Conservation (phyloP, 2,113 vertebrate genomes). For the Salvelinus alpinus region DNA sequence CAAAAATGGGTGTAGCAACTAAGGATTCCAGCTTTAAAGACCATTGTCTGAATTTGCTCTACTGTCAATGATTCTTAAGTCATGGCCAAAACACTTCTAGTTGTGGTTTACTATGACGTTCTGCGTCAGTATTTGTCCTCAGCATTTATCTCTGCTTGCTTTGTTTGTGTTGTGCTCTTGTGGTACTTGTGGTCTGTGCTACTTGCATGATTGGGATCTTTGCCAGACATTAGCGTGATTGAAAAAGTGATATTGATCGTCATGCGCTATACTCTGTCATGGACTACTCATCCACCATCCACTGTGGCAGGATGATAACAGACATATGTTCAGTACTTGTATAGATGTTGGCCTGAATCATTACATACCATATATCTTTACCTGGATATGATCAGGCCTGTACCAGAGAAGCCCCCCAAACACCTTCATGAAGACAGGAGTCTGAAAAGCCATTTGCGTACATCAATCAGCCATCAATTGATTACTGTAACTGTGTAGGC, state of each 20-base stretch:
- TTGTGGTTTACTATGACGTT: conserved; percentile 29
- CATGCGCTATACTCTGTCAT: not conserved
- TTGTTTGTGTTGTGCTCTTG: not conserved
- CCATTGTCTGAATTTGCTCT: not conserved
- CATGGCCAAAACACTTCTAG: not conserved
- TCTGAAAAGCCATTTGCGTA: not conserved
- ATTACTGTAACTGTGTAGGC: not conserved
- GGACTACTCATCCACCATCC: not conserved
- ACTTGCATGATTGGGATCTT: conserved; percentile 2
- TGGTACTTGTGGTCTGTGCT: conserved; percentile 2
- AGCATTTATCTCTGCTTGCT: not conserved
- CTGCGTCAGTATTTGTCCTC: conserved; percentile 22
- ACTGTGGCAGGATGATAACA: not conserved
- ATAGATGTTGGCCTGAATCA: not conserved
- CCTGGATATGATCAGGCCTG: not conserved
- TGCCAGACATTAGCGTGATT: not conserved
- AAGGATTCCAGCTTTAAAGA: not conserved
- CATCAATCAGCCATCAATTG: not conserved
- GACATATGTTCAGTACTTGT: not conserved
- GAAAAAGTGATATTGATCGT: conserved; percentile 4
- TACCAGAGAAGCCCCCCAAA: not conserved
- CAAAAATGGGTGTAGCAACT: too few relatives aligned
- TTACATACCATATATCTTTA: not conserved
- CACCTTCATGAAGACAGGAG: not conserved
- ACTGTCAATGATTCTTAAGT: not conserved